Base-by-base conservation (phyloP, 2,888 invertebrate genomes). In the Catotricha subobsoleta region DNA sequence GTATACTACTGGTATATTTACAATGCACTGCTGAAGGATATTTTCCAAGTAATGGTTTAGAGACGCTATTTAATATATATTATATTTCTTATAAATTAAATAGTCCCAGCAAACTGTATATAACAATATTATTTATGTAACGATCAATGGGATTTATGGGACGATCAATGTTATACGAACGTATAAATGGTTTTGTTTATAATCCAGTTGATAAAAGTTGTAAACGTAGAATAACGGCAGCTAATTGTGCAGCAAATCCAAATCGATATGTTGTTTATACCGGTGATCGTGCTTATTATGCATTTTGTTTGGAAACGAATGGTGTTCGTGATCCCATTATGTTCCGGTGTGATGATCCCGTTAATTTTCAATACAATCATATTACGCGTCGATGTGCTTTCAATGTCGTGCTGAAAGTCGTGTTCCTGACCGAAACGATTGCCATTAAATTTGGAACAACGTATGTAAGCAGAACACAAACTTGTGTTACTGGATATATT, bases 41-140 rank as follows among this genome's bases (percentile, higher is more conserved):
- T 31, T 45, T 45, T 31, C 45, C 45, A 23, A 36, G 36, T 36
- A 36, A 23, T 13, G 15, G 13, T 20, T 19, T n/a, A 8, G 4
- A 20, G 13, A n/a, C n/a, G n/a, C n/a, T n/a, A 10, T 36, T 36
- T 16, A 16, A 16, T 12, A 6, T 8, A 20, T 20, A 10, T 23
- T 23, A 36, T 13, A 35, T 9, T 20, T 35, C 3, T 35, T 13
- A 13, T 23, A 3, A 21, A 9, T 13, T 36, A 15, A 36, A 3
- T 13, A 23, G 41, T 44, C 41, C 41, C 44, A 23, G 16, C 30
- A 18, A 37, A 46, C 25, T 46, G 46, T 20, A n/a, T n/a, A n/a
- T 33, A 41, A 13, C 42, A 43, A 34, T 46, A 44, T 27, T 43
- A 34, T 33, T 30, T 46, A 21, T 46, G 46, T 28, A 29, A 38